Conservation (phyloP, 2,797 vertebrate genomes). For the Salarias fasciatus region DNA sequence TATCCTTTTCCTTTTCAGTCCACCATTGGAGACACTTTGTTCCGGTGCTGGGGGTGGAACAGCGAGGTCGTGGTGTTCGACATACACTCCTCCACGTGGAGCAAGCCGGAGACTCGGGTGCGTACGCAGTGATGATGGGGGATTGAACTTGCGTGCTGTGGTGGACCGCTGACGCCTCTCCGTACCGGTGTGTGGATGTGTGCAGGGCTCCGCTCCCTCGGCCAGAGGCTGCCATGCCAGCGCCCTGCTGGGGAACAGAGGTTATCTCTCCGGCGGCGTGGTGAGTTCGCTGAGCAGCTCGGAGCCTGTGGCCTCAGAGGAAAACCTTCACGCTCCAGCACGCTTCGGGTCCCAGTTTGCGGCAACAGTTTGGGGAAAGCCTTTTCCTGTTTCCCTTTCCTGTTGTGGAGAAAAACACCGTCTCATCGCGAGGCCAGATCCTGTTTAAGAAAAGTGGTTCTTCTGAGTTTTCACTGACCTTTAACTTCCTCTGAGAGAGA, state of each 20-base stretch:
- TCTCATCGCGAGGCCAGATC: not conserved
- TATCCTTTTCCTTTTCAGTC: slow-evolving; percentile 48
- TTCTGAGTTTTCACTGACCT: not conserved
- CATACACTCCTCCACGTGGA: slow-evolving; percentile 85
- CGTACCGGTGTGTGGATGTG: not conserved
- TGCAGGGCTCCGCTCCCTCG: slow-evolving; percentile 86
- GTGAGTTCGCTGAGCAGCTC: slow-evolving; percentile 78
- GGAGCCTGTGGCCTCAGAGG: not conserved
- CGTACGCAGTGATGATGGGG: too few relatives aligned
- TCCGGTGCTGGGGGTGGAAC: slow-evolving; percentile 94
- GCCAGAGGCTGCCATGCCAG: slow-evolving; percentile 91
- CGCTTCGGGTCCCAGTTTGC: slow-evolving; percentile 2
- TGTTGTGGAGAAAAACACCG: slow-evolving; percentile 16
- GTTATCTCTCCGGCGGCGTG: slow-evolving; percentile 92
- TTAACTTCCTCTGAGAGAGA: too few relatives aligned
- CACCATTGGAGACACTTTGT: slow-evolving; percentile 65
- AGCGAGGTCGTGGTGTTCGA: slow-evolving; percentile 93
- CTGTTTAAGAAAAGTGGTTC: slow-evolving; percentile 6
- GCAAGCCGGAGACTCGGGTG: slow-evolving; percentile 86
- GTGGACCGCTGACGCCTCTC: not conserved
- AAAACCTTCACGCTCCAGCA: slow-evolving; percentile 13
- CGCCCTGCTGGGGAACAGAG: slow-evolving; percentile 89
- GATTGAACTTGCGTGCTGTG: not conserved
- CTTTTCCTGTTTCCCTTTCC: slow-evolving; percentile 64
- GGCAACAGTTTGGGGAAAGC: slow-evolving; percentile 38